These are phyloP conservation scores for Unio delphinus DNA, from an alignment of 2,888 invertebrate species.

Conservation along the genomic window DNA sequence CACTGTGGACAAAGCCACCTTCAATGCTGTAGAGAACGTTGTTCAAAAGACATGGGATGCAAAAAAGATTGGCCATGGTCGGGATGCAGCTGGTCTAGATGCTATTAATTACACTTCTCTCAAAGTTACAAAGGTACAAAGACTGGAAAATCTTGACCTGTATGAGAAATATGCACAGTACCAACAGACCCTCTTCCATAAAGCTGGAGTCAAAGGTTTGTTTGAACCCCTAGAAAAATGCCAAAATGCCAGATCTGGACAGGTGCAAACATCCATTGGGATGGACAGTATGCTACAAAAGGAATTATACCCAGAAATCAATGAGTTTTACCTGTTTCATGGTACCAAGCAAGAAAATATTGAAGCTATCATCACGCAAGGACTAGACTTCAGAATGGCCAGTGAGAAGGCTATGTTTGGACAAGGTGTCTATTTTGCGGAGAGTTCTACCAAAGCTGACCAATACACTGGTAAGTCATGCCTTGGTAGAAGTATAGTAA, in stretches of 20 bases:
- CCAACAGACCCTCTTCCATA: constrained; percentile 37
- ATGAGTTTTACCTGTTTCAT: constrained; percentile 51
- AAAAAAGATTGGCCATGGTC: constrained; percentile 39
- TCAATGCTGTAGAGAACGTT: constrained; percentile 29
- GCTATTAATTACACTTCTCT: constrained; percentile 21
- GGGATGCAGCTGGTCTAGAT: constrained; percentile 40
- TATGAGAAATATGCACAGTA: constrained; percentile 42
- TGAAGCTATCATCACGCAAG: constrained; percentile 25
- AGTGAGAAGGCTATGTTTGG: constrained; percentile 38
- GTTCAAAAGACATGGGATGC: constrained; percentile 40
- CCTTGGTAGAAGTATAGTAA: no score
- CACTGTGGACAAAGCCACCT: constrained; percentile 25
- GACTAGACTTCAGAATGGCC: constrained; percentile 41
- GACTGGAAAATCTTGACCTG: constrained; percentile 50
- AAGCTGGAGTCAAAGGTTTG: constrained; percentile 15
- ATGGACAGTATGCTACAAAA: constrained; percentile 10
- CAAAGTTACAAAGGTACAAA: constrained; percentile 44
- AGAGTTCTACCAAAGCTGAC: constrained; percentile 55
- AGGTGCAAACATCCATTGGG: constrained; percentile 4
- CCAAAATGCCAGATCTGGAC: not conserved
- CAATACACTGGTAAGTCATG: constrained; percentile 45
- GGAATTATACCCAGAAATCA: constrained; percentile 36
- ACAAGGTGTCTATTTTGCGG: constrained; percentile 44
- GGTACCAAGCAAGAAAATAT: constrained; percentile 36
- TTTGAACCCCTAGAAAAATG: constrained; percentile 7